phyloP scores from a whole-genome alignment of 2,888 invertebrate species.

The Elysia crispata region DNA sequence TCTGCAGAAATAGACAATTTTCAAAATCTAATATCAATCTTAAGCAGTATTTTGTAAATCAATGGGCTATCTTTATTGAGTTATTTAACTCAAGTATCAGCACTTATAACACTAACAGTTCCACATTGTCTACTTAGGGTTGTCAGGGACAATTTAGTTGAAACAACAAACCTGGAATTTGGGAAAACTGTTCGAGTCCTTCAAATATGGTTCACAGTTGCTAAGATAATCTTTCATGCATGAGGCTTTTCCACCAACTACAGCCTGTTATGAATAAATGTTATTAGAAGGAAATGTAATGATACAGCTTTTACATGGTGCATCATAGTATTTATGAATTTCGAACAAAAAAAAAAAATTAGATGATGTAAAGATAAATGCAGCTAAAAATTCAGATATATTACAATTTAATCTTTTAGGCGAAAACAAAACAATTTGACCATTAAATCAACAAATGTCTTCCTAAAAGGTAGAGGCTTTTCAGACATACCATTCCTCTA shows the following conservation, averaged over 20 bases:
- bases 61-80: too few relatives aligned
- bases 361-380: not conserved
- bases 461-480: too few relatives aligned
- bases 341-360: not conserved
- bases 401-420: not conserved
- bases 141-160: too few relatives aligned
- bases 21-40: too few relatives aligned
- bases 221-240: conserved; percentile 61
- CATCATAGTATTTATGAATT: too few relatives aligned
- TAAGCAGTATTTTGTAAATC: too few relatives aligned
- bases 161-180: conserved; percentile 69
- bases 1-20: too few relatives aligned
- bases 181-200: conserved; percentile 67
- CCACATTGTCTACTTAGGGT: too few relatives aligned
- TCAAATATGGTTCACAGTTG: conserved; percentile 70
- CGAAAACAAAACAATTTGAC: not conserved
- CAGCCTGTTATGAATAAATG: conserved; percentile 56
- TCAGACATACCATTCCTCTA: conserved; percentile 37
- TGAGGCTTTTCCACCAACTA: conserved; percentile 61
- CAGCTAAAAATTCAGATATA: not conserved
- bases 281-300: not conserved
- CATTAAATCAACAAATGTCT: not conserved
- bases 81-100: too few relatives aligned
- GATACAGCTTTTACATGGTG: too few relatives aligned
- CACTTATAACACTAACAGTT: too few relatives aligned